phyloP scores from a whole-genome alignment of 2,113 vertebrate species.

The Octodon degus region DNA sequence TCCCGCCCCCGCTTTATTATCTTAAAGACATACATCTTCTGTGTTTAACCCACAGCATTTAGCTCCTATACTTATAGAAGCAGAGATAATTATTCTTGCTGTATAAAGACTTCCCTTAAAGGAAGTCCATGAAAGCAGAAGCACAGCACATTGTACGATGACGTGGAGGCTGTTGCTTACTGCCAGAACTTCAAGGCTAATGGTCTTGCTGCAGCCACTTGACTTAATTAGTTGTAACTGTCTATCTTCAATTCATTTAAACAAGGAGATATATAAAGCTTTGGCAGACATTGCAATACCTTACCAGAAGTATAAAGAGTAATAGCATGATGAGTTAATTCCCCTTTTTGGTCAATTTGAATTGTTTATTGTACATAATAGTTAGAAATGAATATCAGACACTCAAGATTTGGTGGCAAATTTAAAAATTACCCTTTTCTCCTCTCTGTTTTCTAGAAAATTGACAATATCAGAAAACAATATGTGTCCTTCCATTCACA shows the following conservation, averaged over 20 bases:
- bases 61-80: neutral
- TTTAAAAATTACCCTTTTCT: neutral
- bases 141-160: neutral
- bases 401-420: neutral
- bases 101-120: neutral
- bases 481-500: neutral
- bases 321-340: neutral
- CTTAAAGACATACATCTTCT: neutral
- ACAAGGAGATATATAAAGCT: neutral
- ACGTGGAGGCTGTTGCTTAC: neutral
- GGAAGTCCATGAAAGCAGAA: neutral
- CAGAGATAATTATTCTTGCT: neutral
- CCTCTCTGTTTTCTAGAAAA: neutral
- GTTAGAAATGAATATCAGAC: neutral
- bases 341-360: neutral
- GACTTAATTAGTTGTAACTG: neutral
- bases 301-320: neutral
- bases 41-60: neutral
- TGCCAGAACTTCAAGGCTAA: neutral
- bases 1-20: neutral
- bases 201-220: neutral
- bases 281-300: neutral
- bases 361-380: neutral
- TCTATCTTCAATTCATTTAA: constrained; percentile 6
- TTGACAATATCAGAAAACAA: neutral